Conservation (phyloP, 2,113 vertebrate genomes). For the Ctenodactylus gundi region DNA sequence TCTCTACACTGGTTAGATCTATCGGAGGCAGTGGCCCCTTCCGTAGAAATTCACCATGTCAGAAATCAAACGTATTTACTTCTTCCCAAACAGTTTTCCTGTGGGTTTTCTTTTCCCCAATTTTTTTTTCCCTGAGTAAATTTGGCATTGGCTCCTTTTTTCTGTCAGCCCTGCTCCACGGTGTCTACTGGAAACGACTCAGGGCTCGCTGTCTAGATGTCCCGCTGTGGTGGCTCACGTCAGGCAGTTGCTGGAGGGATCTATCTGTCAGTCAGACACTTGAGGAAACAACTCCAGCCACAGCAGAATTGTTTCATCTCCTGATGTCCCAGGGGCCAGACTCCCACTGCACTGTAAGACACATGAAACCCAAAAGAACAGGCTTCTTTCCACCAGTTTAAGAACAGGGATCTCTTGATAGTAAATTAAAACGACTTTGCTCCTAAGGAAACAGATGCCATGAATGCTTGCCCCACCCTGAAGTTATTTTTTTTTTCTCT, state of each 20-base stretch:
- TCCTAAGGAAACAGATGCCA: neutral
- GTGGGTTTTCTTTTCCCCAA: neutral
- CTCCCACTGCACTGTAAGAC: no score
- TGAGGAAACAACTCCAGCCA: neutral
- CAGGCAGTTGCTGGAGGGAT: rapidly evolving
- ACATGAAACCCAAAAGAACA: no score
- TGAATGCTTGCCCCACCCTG: neutral
- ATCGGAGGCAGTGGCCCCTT: neutral
- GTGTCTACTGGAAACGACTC: no score
- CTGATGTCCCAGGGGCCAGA: no score
- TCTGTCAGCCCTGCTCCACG: neutral
- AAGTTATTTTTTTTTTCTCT: neutral
- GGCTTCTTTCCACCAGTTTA: neutral
- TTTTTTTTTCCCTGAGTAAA: neutral
- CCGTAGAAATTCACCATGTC: neutral
- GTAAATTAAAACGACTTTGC: neutral
- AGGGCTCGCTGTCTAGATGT: no score
- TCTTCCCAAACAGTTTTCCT: neutral
- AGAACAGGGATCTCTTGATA: neutral
- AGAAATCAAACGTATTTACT: neutral
- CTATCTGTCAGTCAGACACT: neutral
- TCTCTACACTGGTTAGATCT: neutral
- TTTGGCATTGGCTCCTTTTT: neutral
- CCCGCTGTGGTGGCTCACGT: no score
- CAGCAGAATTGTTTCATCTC: neutral